These are phyloP conservation scores for Phalacrocorax pelagicus DNA, from an alignment of 2,113 vertebrate genomes.

Conservation along the genomic window DNA sequence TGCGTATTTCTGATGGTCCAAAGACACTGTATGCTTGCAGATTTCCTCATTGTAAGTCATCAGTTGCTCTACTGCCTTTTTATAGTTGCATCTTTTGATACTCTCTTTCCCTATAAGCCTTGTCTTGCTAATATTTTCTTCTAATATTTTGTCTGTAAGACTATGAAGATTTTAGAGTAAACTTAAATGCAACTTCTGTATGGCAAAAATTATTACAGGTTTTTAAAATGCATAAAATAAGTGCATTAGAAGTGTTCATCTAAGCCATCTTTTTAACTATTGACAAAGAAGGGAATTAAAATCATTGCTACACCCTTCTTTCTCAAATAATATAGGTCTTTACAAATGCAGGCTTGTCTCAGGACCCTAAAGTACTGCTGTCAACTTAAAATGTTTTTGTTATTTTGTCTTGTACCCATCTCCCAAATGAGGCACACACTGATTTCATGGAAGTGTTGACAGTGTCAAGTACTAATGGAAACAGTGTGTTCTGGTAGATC, in stretches of 20 bases:
- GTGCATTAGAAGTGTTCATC: background rate
- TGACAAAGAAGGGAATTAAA: background rate
- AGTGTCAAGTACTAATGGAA: background rate
- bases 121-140: background rate
- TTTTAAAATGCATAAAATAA: background rate
- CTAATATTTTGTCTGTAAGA: background rate
- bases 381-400: background rate
- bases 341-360: background rate
- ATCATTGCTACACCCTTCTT: background rate
- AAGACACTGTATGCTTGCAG: background rate
- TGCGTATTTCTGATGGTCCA: background rate
- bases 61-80: background rate
- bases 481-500: background rate
- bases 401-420: background rate
- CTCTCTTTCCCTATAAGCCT: background rate
- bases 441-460: background rate
- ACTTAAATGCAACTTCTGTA: background rate
- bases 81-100: background rate
- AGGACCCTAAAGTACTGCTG: background rate
- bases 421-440: background rate
- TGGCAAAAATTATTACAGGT: background rate
- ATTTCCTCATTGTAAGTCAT: background rate
- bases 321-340: background rate
- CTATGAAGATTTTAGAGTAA: background rate
- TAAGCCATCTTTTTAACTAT: background rate